Conservation (phyloP, 2,888 invertebrate species). For the Melanargia galathea region DNA sequence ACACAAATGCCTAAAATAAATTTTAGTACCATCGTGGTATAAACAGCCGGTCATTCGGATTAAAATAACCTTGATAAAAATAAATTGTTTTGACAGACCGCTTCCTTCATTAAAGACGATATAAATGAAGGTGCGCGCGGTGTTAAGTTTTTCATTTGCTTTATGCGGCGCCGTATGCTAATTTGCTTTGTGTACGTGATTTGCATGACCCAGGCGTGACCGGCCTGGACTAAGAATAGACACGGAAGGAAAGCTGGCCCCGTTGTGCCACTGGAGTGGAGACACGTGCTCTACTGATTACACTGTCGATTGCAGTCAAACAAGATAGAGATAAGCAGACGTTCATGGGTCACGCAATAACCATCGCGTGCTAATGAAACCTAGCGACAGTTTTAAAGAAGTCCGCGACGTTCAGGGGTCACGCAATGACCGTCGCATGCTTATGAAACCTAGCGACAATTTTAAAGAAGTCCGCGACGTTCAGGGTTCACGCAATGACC, state of each 20-base stretch:
- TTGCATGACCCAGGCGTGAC: conserved; percentile 72
- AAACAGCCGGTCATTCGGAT: conserved; percentile 7
- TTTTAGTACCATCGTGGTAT: not conserved
- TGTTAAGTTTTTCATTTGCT: conserved; percentile 48
- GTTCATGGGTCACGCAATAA: conserved; percentile 33
- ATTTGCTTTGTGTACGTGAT: conserved; percentile 70
- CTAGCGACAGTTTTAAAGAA: conserved; percentile 21
- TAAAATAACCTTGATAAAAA: conserved; percentile 20
- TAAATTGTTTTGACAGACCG: conserved; percentile 16
- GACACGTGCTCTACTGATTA: conserved; percentile 62
- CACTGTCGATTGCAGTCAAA: conserved; percentile 34
- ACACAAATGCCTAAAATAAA: not conserved
- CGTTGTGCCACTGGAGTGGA: conserved; percentile 56
- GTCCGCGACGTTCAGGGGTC: conserved; percentile 31
- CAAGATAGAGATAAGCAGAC: conserved; percentile 32
- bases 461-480: conserved; percentile 25
- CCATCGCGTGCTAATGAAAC: conserved; percentile 31
- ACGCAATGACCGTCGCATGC: conserved; percentile 34
- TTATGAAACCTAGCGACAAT: conserved; percentile 21
- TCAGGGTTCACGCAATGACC: conserved; percentile 33
- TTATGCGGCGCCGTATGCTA: conserved; percentile 58
- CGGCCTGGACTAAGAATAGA: conserved; percentile 73
- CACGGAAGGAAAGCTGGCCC: conserved; percentile 77
- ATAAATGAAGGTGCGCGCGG: conserved; percentile 19
- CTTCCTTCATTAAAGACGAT: conserved; percentile 34